A percentile compares a stretch with the other conserved stretches of the same genome.
Evolutionary conservation across 2,888 invertebrate species (phyloP).

Genomic region (Ferdinandea cuprea): DNA sequence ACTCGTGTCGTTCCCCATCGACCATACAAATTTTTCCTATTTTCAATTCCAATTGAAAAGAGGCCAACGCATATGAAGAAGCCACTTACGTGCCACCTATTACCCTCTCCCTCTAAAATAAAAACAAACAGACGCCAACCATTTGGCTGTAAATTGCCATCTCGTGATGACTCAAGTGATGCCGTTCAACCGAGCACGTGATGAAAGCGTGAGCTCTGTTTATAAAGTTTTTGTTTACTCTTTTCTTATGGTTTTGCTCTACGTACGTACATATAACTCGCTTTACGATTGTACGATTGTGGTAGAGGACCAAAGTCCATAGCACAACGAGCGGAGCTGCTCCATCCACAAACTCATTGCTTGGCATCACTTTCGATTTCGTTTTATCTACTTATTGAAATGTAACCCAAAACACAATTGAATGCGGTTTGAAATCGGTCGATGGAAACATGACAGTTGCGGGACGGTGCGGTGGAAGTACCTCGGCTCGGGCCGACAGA

Average conservation of each 20-base stretch:
- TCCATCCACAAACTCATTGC: conserved; percentile 7
- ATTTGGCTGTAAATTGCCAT: conserved; percentile 41
- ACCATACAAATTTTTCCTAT: too few species aligned
- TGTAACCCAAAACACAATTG: conserved; percentile 26
- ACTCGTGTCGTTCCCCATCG: background rate
- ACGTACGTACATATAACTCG: too few species aligned
- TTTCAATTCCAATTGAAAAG: conserved; percentile 49
- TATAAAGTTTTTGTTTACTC: conserved; percentile 10
- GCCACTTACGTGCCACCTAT: conserved; percentile 17
- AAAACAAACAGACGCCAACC: background rate
- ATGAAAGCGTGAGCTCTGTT: conserved; percentile 65
- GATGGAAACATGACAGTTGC: background rate
- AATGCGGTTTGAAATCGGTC: background rate
- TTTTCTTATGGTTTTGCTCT: background rate
- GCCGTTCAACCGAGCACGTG: conserved; percentile 62
- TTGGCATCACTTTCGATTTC: conserved; percentile 50
- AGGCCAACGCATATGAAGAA: conserved; percentile 52
- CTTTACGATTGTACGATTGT: conserved; percentile 1
- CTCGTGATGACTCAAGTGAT: conserved; percentile 72
- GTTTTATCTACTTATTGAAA: conserved; percentile 22
- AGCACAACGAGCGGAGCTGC: too few species aligned
- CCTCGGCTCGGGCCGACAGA: background rate
- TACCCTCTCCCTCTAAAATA: background rate
- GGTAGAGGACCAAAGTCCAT: conserved; percentile 56
- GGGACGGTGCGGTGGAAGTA: background rate